phyloP scores from a whole-genome alignment of 2,888 invertebrate genomes.

The Stictocephala bisonia region DNA sequence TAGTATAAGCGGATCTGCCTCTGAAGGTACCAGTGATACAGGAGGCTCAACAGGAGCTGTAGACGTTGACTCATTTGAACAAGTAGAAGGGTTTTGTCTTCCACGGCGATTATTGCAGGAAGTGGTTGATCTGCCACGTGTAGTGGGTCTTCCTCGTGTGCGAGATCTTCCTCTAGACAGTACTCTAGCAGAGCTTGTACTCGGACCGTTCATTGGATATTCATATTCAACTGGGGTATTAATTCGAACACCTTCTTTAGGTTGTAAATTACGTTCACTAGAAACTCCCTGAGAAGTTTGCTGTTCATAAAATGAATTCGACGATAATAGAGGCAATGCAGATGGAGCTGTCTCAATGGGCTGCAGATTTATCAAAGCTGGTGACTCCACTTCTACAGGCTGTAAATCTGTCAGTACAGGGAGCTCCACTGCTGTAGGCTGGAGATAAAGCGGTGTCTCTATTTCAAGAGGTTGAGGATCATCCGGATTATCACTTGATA shows the following conservation, averaged over 20 bases:
- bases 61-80: neutral
- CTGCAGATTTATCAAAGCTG: conserved; percentile 3
- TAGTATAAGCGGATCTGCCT: conserved; percentile 11
- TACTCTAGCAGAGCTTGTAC: conserved; percentile 15
- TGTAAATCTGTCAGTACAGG: neutral
- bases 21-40: neutral
- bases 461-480: too few relatives aligned
- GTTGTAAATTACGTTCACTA: conserved; percentile 4
- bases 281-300: conserved; percentile 13
- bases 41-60: conserved; percentile 6
- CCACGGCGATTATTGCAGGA: neutral
- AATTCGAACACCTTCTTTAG: neutral
- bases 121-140: conserved; percentile 5
- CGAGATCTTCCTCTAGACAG: conserved; percentile 1
- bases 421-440: neutral
- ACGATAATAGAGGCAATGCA: conserved; percentile 6
- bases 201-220: neutral
- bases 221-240: conserved; percentile 8
- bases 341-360: conserved; percentile 21
- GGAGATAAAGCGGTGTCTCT: neutral
- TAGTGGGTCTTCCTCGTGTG: conserved; percentile 11
- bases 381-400: conserved; percentile 15
- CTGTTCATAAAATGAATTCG: conserved; percentile 8
- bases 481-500: too few relatives aligned
- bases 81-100: neutral